Evolutionary conservation across 2,797 vertebrate species (phyloP), one percentile per base, ranked within the genome.

Genomic region (Acanthurus tractus): DNA sequence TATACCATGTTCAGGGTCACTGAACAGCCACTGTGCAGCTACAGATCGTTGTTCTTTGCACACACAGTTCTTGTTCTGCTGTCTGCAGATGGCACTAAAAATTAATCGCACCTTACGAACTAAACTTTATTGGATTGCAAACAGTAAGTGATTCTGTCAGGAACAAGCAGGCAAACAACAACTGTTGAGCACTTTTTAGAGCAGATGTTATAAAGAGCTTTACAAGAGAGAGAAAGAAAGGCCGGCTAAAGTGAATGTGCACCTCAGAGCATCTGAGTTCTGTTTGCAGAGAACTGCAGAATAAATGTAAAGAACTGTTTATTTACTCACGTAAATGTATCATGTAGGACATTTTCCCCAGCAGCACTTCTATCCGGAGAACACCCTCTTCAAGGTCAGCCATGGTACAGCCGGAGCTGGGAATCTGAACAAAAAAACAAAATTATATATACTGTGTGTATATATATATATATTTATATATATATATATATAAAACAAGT

Each of bases 291-390:
- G 4, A 1, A 40, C 8, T 22, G 25, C 2, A 13, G 25, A 29
- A 34, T 12, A 8, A 6, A 34, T 34, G 29, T 34, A 34, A 34
- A 34, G 29, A 34, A 7, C 29, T 34, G 3, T 34, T 3, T 20
- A 3, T 70, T 3, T 72, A 95, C 98, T 94, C 90, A 99, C 98
- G 88, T 82, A 97, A 65, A 90, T 96, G 93, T 42, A 99, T 70
- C 81, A 99, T 92, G 88, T 97, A 99, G 0, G 96, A 99, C 92
- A 95, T 89, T 78, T 97, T 95, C 67, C 94, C 96, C 69, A 98
- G 23, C 6, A 96, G 82, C 52, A 95, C 90, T 81, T 99, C 97
- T 52, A 95, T 86, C 71, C 96, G 95, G 58, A 99, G 90, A 54
- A 84, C 92, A 40, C 91, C 92, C 2, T 86, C 94, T 70, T 93